Evolutionary conservation across 2,888 invertebrate species (phyloP).

Genomic region (Tenthredo mesomela): DNA sequence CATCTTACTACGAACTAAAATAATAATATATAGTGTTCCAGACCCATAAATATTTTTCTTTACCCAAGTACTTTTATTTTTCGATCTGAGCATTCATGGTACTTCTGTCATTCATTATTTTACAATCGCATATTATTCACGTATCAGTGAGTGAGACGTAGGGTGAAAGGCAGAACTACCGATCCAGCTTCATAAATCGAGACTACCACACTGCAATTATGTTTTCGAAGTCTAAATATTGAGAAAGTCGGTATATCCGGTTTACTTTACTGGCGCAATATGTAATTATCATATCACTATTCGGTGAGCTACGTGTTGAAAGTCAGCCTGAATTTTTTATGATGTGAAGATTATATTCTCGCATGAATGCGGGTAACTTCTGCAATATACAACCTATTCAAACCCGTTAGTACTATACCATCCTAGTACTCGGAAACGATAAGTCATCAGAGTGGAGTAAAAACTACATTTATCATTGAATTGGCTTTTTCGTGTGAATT

Average conservation of each 20-base stretch:
- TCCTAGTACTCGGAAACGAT: background rate
- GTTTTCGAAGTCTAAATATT: background rate
- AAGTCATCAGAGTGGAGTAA: constrained; percentile 2
- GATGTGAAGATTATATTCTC: background rate
- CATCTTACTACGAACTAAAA: background rate
- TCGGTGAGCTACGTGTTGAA: background rate
- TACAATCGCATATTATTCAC: no score
- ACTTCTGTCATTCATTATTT: background rate
- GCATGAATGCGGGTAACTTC: constrained; percentile 3
- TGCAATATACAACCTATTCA: background rate
- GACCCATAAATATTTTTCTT: background rate
- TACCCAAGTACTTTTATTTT: background rate
- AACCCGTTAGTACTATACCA: background rate
- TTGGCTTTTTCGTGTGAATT: background rate
- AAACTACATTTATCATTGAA: background rate
- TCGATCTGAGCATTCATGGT: background rate
- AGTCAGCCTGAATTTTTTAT: constrained; percentile 9
- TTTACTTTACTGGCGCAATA: background rate
- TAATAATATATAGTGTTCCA: background rate
- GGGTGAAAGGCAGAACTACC: background rate
- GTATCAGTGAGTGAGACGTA: background rate
- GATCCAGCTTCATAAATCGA: background rate
- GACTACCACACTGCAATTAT: background rate
- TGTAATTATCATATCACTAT: background rate
- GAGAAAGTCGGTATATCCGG: background rate